Base-by-base conservation (phyloP, 2,888 invertebrate genomes). In the Leptura quadrifasciata region DNA sequence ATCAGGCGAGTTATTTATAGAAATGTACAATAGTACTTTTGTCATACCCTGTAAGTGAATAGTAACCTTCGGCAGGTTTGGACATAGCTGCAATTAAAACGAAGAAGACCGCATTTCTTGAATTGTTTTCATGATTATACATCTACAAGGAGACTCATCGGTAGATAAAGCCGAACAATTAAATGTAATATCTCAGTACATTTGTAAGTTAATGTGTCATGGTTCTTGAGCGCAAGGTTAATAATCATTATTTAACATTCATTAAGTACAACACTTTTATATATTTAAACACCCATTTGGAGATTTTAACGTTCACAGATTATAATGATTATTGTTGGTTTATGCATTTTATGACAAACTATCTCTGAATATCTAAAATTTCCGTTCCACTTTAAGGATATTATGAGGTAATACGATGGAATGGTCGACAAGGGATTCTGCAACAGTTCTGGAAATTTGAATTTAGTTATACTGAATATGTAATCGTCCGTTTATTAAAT, bases 191-290 rank as follows among this genome's bases (percentile, higher is more conserved):
- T 54, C 58, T 69, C 55, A 15, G 67, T 54, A 54, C 55, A 12
- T 52, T 10, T n/a, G 52, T 54, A 12, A 68, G 58, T 58, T 69
- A 69, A 57, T 39, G 69, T 69, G 69, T 69, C 69, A 69, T 57
- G 69, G 57, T 20, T 39, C 35, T 55, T 35, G 9, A 20, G 18
- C 9, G 69, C 69, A 58, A 69, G 69, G 69, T 69, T 57, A 17
- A 55, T 17, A 35, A 31, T 57, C 68, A 68, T 55, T 68, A 68
- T 57, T 55, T 31, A 68, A 20, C 31, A 31, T 27, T 68, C 68
- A 31, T 68, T 31, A 55, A 57, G 35, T 55, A 31, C 68, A 35
- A 21, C 58, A 31, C 69, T 9, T 58, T 35, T 27, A 57, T 58
- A 58, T 21, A 69, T 69, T 69, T 39, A 58, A 57, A 35, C 4